Evolutionary conservation across 2,113 vertebrate genomes (phyloP), one percentile per base, ranked within the genome.

Genomic region (Pteruthius melanotis): DNA sequence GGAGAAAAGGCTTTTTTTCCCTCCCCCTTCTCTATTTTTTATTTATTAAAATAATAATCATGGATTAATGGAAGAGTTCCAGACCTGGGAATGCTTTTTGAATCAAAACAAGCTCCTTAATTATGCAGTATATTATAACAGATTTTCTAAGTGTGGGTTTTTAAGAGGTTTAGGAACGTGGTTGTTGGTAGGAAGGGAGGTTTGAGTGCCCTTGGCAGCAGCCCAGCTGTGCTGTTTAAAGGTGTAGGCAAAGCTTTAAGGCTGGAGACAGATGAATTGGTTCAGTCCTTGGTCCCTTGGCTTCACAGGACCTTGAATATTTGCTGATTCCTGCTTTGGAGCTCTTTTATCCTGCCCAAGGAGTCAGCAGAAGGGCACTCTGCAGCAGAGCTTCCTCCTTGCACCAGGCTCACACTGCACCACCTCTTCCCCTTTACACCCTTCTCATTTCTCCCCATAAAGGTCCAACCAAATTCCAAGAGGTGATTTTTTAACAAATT

Each of bases 11-110:
- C 15, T 28, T 63, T 35, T 4, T 1, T 0, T n/a, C n/a, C 13
- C 40, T 4, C 5, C 1, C 1, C 0, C 1, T 0, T 33, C 30
- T n/a, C 4, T 28, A 1, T 47, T 21, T 52, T 35, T 45, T 28
- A 49, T 42, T 49, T 49, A 47, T 78, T 75, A 30, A 71, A 84
- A 53, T 49, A 61, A 75, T 15, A 54, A 15, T 54, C 45, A 35
- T 14, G 42, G n/a, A 37, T 60, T 78, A 60, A 31, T 9, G 52
- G 78, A n/a, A 10, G 19, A 26, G 21, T 50, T 83, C 56, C 85
- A 57, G 69, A 66, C 47, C 76, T 66, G 79, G 68, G 44, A 40
- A 69, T 45, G 35, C 47, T 77, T 40, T 50, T 54, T 47, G 63
- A 76, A 0, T 27, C 2, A 6, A 85, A 89, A 50, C 26, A 24